Evolutionary conservation across 2,113 vertebrate genomes (phyloP).

Genomic region (Spizaetus ornatus): DNA sequence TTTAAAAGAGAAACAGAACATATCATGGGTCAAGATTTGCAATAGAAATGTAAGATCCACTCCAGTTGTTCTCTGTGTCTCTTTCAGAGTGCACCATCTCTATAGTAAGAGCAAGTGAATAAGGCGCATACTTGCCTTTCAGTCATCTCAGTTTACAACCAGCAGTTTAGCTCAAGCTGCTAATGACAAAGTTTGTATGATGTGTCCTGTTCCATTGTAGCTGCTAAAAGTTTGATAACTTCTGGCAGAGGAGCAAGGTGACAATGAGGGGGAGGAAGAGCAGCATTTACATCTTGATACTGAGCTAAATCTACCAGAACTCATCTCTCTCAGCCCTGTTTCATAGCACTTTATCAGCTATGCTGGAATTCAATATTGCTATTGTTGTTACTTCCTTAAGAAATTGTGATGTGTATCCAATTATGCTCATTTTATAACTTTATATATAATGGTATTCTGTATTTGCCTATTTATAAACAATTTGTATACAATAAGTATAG

Average conservation of each 20-base stretch:
- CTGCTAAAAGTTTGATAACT: neutral
- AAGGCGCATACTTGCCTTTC: neutral
- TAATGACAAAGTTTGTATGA: neutral
- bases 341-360: neutral
- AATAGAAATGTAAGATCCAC: neutral
- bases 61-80: neutral
- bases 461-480: neutral
- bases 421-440: neutral
- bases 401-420: neutral
- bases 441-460: neutral
- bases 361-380: neutral
- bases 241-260: neutral
- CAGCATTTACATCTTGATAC: neutral
- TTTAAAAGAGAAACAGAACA: neutral
- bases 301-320: neutral
- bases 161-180: neutral
- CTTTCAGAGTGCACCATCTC: neutral
- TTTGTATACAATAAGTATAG: neutral
- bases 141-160: neutral
- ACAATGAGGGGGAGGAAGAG: accelerated
- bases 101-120: neutral
- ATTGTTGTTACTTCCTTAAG: neutral
- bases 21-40: neutral
- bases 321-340: neutral
- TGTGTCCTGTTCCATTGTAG: neutral